phyloP scores from a whole-genome alignment of 2,797 vertebrate genomes.

The Gallinago stenura region DNA sequence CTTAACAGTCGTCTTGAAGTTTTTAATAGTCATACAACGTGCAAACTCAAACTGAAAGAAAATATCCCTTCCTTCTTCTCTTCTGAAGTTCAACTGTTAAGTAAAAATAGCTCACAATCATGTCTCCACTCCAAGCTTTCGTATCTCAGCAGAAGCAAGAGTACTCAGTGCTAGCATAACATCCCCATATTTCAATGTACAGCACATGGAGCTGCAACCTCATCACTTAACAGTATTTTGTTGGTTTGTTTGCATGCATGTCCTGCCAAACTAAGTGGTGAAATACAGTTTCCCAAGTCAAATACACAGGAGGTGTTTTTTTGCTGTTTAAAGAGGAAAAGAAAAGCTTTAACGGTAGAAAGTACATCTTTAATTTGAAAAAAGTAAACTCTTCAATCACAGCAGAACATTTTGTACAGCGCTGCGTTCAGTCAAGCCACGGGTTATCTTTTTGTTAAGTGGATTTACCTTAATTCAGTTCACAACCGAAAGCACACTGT shows the following conservation, averaged over 20 bases:
- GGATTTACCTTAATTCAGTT: background rate
- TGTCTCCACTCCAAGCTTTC: background rate
- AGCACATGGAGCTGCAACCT: background rate
- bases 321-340: background rate
- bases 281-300: background rate
- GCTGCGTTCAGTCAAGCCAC: background rate
- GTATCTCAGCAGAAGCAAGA: background rate
- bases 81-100: conserved; percentile 19
- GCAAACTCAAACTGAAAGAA: conserved; percentile 37
- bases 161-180: background rate
- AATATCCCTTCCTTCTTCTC: background rate
- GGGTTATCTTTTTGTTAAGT: background rate
- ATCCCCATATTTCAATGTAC: background rate
- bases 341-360: background rate
- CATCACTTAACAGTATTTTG: background rate
- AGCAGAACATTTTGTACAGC: rapidly evolving
- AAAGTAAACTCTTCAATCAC: background rate
- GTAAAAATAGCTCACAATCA: background rate
- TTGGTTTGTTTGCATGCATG: background rate
- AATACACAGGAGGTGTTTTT: background rate
- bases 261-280: background rate
- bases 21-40: conserved; percentile 36
- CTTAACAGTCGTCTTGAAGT: conserved; percentile 47
- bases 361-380: background rate
- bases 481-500: background rate